phyloP scores from a whole-genome alignment of 2,888 invertebrate species.

The Rhamphomyia laevipes region DNA sequence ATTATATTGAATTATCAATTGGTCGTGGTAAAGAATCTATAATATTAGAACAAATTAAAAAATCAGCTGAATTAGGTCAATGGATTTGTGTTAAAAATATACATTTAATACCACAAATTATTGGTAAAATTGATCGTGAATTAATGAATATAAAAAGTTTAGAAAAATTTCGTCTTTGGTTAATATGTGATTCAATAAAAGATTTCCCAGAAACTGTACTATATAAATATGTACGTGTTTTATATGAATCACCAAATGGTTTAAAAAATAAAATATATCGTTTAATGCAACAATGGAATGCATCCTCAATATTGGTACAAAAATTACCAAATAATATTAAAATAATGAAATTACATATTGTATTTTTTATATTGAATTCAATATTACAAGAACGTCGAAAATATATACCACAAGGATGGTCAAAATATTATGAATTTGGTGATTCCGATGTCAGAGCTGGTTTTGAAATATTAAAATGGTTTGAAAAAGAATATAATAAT shows the following conservation, averaged over 20 bases:
- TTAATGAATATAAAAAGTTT: constrained; percentile 40
- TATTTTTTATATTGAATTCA: constrained; percentile 80
- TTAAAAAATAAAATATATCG: constrained; percentile 68
- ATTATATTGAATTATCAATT: constrained; percentile 60
- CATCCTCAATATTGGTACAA: constrained; percentile 17
- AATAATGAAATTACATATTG: constrained; percentile 53
- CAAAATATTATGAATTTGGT: constrained; percentile 78
- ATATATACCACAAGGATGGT: constrained; percentile 88
- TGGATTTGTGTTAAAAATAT: constrained; percentile 76
- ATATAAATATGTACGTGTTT: constrained; percentile 67
- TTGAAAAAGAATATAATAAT: constrained; percentile 25
- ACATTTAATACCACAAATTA: constrained; percentile 61
- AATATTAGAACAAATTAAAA: constrained; percentile 46
- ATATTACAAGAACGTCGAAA: constrained; percentile 81
- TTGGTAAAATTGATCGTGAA: constrained; percentile 56
- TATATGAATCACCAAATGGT: constrained; percentile 75
- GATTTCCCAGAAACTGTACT: constrained; percentile 63
- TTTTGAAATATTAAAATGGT: constrained; percentile 42
- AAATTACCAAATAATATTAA: constrained; percentile 25
- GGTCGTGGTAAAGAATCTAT: constrained; percentile 65
- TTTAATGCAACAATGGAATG: constrained; percentile 59
- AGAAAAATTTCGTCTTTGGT: constrained; percentile 63
- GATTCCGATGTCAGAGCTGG: constrained; percentile 69
- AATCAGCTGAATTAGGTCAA: constrained; percentile 49
- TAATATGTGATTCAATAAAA: constrained; percentile 72